Percentiles rank a stretch among this genome's conserved stretches.
phyloP scores from a whole-genome alignment of 2,113 vertebrate genomes.

The Potamarius usumacintae region DNA sequence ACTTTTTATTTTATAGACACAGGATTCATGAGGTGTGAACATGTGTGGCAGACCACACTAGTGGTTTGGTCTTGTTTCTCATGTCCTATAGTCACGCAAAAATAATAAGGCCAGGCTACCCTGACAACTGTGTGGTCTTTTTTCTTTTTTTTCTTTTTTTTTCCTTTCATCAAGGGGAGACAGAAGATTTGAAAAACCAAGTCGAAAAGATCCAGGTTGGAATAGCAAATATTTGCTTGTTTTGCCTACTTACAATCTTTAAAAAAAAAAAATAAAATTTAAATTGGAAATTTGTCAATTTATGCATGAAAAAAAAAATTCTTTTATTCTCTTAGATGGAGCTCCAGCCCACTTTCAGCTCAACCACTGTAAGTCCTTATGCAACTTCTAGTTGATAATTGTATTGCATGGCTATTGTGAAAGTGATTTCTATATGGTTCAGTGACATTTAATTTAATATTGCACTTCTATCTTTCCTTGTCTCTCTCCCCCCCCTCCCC shows the following conservation, averaged over 20 bases:
- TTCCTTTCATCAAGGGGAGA: slow-evolving; percentile 82
- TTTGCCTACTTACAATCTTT: neutral
- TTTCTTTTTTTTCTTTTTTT: slow-evolving; percentile 3
- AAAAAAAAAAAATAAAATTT: no score
- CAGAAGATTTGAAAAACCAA: slow-evolving; percentile 98
- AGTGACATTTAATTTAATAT: neutral
- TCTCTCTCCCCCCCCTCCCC: neutral
- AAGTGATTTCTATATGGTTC: neutral
- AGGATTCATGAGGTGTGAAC: neutral
- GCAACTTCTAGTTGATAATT: neutral
- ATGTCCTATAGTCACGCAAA: neutral
- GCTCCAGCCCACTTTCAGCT: slow-evolving; percentile 74
- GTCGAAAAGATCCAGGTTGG: slow-evolving; percentile 97
- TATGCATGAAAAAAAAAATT: slow-evolving; percentile 22
- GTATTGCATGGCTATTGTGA: neutral
- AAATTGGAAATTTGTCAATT: neutral
- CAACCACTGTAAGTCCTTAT: slow-evolving; percentile 73
- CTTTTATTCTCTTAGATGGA: slow-evolving; percentile 59
- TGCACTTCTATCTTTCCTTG: neutral
- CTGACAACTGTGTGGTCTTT: slow-evolving; percentile 4
- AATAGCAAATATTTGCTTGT: slow-evolving; percentile 32
- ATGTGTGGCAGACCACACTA: neutral
- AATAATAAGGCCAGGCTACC: neutral
- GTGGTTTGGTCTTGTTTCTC: neutral
- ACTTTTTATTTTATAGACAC: neutral